Percentiles rank a stretch among this genome's conserved stretches.
Conservation (phyloP, 2,797 vertebrate species). For the Anas acuta region DNA sequence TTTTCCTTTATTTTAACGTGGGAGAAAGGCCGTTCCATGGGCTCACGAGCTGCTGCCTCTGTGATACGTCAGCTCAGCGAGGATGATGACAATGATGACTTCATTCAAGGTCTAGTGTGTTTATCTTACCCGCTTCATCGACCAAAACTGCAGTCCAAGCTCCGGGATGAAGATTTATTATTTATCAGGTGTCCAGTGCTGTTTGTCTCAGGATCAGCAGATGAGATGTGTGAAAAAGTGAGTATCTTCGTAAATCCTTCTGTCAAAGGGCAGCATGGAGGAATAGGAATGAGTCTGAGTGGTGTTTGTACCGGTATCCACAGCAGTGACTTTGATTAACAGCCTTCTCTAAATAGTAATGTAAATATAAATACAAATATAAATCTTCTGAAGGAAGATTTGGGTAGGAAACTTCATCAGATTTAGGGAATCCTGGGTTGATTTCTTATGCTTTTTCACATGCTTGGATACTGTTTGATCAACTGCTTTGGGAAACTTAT, state of each 20-base stretch:
- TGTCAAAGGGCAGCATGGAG: neutral
- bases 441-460: neutral
- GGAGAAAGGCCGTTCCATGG: conserved; percentile 91
- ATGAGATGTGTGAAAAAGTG: conserved; percentile 93
- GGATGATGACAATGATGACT: conserved; percentile 73
- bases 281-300: neutral
- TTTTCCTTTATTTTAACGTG: neutral
- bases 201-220: conserved; percentile 90
- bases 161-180: conserved; percentile 87
- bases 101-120: conserved; percentile 87
- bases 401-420: neutral
- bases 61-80: conserved; percentile 73
- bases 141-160: conserved; percentile 83
- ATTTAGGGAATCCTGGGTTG: neutral
- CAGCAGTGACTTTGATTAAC: neutral
- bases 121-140: conserved; percentile 92
- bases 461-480: neutral
- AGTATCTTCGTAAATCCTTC: conserved; percentile 12
- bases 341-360: neutral
- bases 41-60: conserved; percentile 87
- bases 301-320: neutral
- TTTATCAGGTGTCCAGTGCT: conserved; percentile 82
- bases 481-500: neutral
- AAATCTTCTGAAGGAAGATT: neutral
- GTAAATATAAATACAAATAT: too few species aligned